Conservation (phyloP, 1,140 invertebrate genomes). For the Aethina tumida region DNA sequence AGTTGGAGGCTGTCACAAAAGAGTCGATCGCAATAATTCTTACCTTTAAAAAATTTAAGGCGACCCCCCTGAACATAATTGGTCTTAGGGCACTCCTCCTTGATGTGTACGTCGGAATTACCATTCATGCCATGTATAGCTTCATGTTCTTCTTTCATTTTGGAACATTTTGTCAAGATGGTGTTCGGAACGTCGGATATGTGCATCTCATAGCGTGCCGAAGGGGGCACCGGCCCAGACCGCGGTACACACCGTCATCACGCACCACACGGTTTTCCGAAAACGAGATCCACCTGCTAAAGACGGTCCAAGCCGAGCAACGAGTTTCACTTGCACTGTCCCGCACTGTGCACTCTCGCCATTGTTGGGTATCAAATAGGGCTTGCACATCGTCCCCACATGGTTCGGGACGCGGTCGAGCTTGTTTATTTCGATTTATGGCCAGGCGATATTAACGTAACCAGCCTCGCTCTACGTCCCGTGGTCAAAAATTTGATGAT, state of each 20-base stretch:
- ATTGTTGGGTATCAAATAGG: conserved; percentile 19
- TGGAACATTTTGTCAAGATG: conserved; percentile 50
- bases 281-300: conserved; percentile 31
- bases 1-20: no score
- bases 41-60: conserved; percentile 53
- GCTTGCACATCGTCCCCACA: conserved; percentile 20
- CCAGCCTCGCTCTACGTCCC: conserved; percentile 13
- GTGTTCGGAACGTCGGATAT: conserved; percentile 27
- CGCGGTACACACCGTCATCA: conserved; percentile 21
- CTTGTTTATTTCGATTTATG: conserved; percentile 10
- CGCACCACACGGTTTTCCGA: conserved; percentile 11
- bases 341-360: conserved; percentile 13
- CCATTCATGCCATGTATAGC: conserved; percentile 53
- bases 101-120: conserved; percentile 41
- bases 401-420: conserved; percentile 10
- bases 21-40: conserved; percentile 24
- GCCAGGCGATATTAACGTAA: conserved; percentile 14
- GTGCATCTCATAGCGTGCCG: conserved; percentile 32
- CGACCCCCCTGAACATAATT: conserved; percentile 40
- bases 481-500: conserved; percentile 26
- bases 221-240: conserved; percentile 16
- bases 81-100: conserved; percentile 27
- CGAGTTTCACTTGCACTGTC: conserved; percentile 21
- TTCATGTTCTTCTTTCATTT: conserved; percentile 54
- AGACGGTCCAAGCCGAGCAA: conserved; percentile 21